These are phyloP conservation scores for Pteronotus mesoamericanus DNA, from an alignment of 2,797 vertebrate species.

Conservation along the genomic window DNA sequence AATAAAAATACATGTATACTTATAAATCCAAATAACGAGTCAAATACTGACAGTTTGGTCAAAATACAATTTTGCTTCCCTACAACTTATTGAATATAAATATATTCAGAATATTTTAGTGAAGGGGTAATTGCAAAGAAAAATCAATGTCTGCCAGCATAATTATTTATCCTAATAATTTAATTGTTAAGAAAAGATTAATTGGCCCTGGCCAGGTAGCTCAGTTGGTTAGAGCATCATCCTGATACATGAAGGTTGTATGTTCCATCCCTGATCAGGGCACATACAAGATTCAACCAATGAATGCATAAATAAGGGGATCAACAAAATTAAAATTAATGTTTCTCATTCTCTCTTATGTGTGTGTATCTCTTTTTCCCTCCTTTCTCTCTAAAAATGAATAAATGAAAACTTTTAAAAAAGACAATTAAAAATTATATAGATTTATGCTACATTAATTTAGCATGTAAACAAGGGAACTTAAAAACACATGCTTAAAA, in stretches of 20 bases:
- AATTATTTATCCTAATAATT: background rate
- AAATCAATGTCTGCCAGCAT: background rate
- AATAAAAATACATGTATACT: background rate
- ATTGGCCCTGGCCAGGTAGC: no score
- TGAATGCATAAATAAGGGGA: no score
- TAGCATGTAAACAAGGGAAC: background rate
- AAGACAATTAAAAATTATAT: background rate
- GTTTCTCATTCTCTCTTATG: no score
- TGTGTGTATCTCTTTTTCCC: no score
- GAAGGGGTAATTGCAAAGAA: slow-evolving; percentile 6
- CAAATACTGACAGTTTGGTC: background rate
- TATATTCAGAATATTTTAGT: background rate
- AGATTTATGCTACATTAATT: background rate
- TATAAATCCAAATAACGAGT: background rate
- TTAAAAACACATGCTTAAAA: background rate
- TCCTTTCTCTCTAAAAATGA: no score
- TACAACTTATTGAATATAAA: background rate
- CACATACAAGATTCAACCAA: no score
- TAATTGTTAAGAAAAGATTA: background rate
- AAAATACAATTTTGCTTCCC: background rate
- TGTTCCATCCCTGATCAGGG: no score
- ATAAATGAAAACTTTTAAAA: no score
- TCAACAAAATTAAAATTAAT: no score
- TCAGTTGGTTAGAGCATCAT: no score
- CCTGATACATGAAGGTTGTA: no score